phyloP scores from a whole-genome alignment of 2,888 invertebrate species.

The Drosophila leonis region DNA sequence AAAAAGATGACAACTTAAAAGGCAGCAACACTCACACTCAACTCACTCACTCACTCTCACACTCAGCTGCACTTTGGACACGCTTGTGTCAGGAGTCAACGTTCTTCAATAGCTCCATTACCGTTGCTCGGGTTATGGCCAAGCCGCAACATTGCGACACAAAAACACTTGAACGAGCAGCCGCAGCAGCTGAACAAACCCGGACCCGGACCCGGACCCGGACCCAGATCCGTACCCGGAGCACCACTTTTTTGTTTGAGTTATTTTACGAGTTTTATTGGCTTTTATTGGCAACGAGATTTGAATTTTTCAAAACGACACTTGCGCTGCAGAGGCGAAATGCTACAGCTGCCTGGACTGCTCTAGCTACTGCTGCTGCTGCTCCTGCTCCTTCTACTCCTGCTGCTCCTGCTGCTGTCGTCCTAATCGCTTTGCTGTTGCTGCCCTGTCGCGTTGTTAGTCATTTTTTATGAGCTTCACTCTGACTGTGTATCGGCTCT shows the following conservation, averaged over 20 bases:
- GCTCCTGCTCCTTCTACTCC: conserved; percentile 24
- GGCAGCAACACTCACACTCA: conserved; percentile 2
- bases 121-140: conserved; percentile 53
- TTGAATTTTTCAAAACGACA: conserved; percentile 80
- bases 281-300: conserved; percentile 81
- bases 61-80: conserved; percentile 21
- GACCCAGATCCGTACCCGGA: not conserved
- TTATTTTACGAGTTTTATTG: conserved; percentile 83
- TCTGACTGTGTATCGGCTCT: conserved; percentile 35
- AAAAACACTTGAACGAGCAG: conserved; percentile 70
- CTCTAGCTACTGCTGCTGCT: not conserved
- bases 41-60: not conserved
- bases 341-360: conserved; percentile 18
- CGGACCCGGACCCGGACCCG: not conserved
- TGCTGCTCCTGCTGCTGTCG: not conserved
- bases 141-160: conserved; percentile 75
- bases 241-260: conserved; percentile 59
- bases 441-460: conserved; percentile 71
- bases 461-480: conserved; percentile 81
- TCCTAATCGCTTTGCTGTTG: conserved; percentile 50
- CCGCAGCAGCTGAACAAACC: conserved; percentile 23
- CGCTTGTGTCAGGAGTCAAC: conserved; percentile 38
- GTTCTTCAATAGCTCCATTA: conserved; percentile 57
- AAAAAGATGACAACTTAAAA: conserved; percentile 45
- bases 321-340: conserved; percentile 46